phyloP scores from a whole-genome alignment of 2,797 vertebrate genomes.

The Spea hammondii region DNA sequence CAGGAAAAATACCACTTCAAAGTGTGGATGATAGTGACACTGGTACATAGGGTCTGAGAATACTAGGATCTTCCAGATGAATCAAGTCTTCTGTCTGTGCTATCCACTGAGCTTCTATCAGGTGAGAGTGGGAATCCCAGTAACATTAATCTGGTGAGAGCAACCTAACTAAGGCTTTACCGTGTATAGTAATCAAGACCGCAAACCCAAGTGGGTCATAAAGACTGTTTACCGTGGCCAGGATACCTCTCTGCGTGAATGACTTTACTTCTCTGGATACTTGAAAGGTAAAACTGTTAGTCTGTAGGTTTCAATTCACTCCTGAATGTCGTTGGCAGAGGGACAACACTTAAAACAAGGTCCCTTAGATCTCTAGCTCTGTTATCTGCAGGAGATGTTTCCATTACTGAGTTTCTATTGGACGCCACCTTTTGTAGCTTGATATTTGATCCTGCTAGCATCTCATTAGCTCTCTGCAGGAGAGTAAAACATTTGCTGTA shows the following conservation, averaged over 20 bases:
- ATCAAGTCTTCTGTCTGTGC: neutral
- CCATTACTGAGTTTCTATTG: neutral
- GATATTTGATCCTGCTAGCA: neutral
- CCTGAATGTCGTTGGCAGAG: neutral
- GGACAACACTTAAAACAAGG: neutral
- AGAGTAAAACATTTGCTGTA: neutral
- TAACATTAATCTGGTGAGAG: neutral
- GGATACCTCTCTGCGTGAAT: neutral
- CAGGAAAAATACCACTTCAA: neutral
- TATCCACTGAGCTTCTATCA: neutral
- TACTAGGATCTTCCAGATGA: neutral
- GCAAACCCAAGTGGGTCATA: neutral
- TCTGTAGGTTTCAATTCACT: neutral
- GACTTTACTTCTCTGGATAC: constrained; percentile 2
- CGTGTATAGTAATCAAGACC: neutral
- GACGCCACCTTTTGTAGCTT: neutral
- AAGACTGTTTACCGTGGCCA: neutral
- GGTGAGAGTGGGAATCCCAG: neutral
- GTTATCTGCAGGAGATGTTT: neutral
- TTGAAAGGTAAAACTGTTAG: constrained; percentile 1
- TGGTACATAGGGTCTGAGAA: neutral
- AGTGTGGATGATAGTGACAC: neutral
- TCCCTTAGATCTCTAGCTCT: neutral
- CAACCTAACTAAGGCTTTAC: neutral
- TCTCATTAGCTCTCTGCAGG: neutral